These are phyloP conservation scores for Sebastes itinus DNA, from an alignment of 2,797 vertebrate genomes.

Conservation along the genomic window DNA sequence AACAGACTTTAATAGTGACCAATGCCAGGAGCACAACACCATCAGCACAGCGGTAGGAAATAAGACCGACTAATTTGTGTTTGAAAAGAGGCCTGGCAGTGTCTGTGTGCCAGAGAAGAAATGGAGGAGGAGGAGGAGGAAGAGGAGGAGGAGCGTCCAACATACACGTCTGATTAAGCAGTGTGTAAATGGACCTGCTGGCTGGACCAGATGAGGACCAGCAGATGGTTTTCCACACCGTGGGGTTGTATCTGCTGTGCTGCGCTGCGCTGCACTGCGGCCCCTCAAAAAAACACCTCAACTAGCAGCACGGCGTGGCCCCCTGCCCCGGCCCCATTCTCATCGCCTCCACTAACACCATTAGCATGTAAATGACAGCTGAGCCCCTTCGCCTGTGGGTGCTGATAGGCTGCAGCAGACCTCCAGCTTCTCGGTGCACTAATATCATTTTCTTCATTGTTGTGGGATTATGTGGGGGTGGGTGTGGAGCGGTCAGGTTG, in stretches of 20 bases:
- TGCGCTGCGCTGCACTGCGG: neutral
- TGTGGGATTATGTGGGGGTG: conserved; percentile 63
- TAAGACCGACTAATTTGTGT: conserved; percentile 51
- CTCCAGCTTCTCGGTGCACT: conserved; percentile 53
- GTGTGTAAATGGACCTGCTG: conserved; percentile 59
- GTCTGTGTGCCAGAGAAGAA: conserved; percentile 7
- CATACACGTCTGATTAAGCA: conserved; percentile 54
- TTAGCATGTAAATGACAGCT: conserved; percentile 80
- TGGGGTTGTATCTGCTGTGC: conserved; percentile 15
- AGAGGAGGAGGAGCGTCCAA: conserved; percentile 22
- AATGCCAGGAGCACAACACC: conserved; percentile 25
- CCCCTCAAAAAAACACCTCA: conserved; percentile 16
- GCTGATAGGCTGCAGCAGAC: conserved; percentile 62
- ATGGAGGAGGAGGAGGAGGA: neutral
- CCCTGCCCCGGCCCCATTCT: conserved; percentile 24
- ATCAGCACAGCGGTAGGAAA: conserved; percentile 28
- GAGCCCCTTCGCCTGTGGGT: conserved; percentile 48
- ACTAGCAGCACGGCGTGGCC: conserved; percentile 12
- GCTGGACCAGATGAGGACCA: conserved; percentile 67
- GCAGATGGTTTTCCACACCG: conserved; percentile 69
- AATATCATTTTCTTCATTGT: conserved; percentile 69
- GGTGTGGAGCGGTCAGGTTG: conserved; percentile 26
- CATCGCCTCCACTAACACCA: conserved; percentile 50
- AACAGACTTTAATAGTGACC: conserved; percentile 8
- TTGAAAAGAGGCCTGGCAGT: conserved; percentile 32